These are phyloP conservation scores for Steinernema khuongi DNA, from an alignment of 1,140 invertebrate genomes.

Conservation along the genomic window DNA sequence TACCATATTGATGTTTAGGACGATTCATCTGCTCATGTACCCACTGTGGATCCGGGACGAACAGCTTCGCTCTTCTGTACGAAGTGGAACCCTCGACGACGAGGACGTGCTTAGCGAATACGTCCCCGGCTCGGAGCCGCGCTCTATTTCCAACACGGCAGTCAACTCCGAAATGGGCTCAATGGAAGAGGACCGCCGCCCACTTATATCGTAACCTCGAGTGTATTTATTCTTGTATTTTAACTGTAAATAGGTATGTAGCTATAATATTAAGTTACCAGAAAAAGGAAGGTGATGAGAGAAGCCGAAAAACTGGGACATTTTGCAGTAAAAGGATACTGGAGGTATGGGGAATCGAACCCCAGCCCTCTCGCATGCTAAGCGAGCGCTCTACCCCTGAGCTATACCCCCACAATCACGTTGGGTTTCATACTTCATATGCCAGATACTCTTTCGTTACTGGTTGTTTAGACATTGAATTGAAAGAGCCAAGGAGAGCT, in stretches of 20 bases:
- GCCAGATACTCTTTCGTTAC: too few relatives aligned
- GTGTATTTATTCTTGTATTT: constrained; percentile 21
- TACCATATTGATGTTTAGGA: neutral
- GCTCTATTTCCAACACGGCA: constrained; percentile 32
- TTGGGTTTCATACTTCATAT: too few relatives aligned
- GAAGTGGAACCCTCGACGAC: neutral
- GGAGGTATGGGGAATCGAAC: constrained; percentile 46
- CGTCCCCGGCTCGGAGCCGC: neutral
- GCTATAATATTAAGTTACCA: constrained; percentile 19
- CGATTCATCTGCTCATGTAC: neutral
- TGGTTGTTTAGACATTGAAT: too few relatives aligned
- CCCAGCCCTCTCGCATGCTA: constrained; percentile 44
- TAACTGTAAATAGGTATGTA: constrained; percentile 20
- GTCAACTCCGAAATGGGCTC: constrained; percentile 14
- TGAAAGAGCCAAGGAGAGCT: too few relatives aligned
- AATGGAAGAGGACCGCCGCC: neutral
- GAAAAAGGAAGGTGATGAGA: too few relatives aligned
- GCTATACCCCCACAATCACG: constrained; percentile 44
- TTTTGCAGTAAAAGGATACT: too few relatives aligned
- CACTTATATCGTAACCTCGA: constrained; percentile 4
- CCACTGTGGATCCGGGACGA: constrained; percentile 13
- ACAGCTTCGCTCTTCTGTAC: constrained; percentile 3
- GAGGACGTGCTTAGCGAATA: constrained; percentile 1
- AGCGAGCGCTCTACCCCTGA: constrained; percentile 47
- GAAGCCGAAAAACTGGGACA: too few relatives aligned